Evolutionary conservation across 2,888 invertebrate species (phyloP).

Genomic region (Romanomermis culicivorax): DNA sequence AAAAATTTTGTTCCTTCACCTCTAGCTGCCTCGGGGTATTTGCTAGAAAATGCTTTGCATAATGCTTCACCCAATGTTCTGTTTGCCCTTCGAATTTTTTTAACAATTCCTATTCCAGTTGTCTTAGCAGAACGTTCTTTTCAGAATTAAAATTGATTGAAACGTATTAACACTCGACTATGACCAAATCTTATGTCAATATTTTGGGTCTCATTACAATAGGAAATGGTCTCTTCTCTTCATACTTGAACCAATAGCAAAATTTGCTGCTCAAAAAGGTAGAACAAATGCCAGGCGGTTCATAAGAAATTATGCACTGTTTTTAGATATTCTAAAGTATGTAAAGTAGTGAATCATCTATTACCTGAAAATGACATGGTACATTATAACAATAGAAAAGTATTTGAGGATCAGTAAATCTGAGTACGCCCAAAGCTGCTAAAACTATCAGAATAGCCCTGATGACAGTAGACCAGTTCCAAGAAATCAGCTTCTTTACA

Average conservation of each 20-base stretch:
- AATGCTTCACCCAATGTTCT: neutral
- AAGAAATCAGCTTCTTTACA: no score
- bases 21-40: neutral
- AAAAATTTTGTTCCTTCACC: neutral
- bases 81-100: neutral
- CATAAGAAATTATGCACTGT: no score
- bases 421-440: no score
- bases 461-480: no score
- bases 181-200: neutral
- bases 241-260: neutral
- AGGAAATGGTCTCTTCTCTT: neutral
- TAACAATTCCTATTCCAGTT: neutral
- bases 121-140: slow-evolving; percentile 1
- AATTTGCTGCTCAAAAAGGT: neutral
- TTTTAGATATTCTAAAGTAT: no score
- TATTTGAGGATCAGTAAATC: no score
- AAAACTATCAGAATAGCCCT: no score
- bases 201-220: neutral
- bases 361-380: no score
- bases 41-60: neutral
- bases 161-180: no score
- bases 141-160: neutral
- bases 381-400: no score
- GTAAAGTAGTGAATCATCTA: no score
- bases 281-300: no score